Conservation (phyloP, 2,888 invertebrate genomes). For the Xestobium rufovillosum region DNA sequence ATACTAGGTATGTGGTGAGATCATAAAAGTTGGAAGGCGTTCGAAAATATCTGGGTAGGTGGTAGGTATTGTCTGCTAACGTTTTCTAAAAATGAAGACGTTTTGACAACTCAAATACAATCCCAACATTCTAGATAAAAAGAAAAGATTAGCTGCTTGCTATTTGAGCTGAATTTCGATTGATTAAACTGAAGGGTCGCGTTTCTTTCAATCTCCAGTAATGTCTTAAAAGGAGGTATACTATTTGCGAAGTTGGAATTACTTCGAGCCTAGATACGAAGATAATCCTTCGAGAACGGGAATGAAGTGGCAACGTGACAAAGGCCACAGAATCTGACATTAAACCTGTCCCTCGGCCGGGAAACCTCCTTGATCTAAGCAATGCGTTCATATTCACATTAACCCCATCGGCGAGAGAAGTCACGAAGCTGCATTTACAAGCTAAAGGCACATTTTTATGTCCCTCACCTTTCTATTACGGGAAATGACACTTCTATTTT, state of each 20-base stretch:
- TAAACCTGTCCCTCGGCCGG: constrained; percentile 27
- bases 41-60: too few species aligned
- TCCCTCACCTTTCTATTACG: constrained; percentile 30
- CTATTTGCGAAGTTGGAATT: constrained; percentile 21
- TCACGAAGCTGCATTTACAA: constrained; percentile 25
- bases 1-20: too few species aligned
- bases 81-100: too few species aligned
- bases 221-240: constrained; percentile 9
- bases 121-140: too few species aligned
- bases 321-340: constrained; percentile 29
- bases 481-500: constrained; percentile 31
- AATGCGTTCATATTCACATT: constrained; percentile 21
- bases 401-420: constrained; percentile 27
- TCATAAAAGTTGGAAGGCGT: too few species aligned
- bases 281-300: constrained; percentile 24
- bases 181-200: constrained; percentile 19
- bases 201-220: constrained; percentile 20
- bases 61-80: too few species aligned
- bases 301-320: constrained; percentile 33
- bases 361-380: too few species aligned
- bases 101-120: too few species aligned
- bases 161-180: constrained; percentile 5
- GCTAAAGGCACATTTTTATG: constrained; percentile 29
- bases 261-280: constrained; percentile 21
- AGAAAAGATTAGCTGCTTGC: too few species aligned